phyloP scores from a whole-genome alignment of 1,140 invertebrate genomes.

The Brachionus koreanus region DNA sequence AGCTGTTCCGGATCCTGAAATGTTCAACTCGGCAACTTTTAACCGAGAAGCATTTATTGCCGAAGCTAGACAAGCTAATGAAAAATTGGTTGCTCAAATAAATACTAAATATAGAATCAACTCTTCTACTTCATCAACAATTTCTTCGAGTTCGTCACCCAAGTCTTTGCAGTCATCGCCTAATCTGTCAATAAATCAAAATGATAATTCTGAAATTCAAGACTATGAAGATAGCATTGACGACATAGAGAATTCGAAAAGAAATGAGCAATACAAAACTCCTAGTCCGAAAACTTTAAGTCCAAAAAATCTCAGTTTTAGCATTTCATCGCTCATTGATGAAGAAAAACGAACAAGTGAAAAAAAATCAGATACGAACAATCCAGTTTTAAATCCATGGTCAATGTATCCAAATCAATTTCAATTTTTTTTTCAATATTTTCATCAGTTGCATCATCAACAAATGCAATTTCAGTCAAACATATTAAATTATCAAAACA shows the following conservation, averaged over 20 bases:
- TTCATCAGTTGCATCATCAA: slow-evolving; percentile 6
- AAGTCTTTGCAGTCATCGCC: slow-evolving; percentile 21
- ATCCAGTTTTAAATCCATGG: not conserved
- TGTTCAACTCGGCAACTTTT: slow-evolving; percentile 38
- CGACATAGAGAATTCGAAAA: not conserved
- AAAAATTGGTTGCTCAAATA: slow-evolving; percentile 32
- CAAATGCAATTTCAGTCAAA: slow-evolving; percentile 17
- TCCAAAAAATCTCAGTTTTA: slow-evolving; percentile 6
- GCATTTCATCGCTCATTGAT: not conserved
- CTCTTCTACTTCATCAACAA: not conserved
- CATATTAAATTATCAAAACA: not conserved
- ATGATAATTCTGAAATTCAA: slow-evolving; percentile 16
- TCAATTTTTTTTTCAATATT: slow-evolving; percentile 28
- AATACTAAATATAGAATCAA: slow-evolving; percentile 39
- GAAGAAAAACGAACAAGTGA: not conserved
- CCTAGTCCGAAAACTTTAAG: not conserved
- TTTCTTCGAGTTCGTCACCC: slow-evolving; percentile 10
- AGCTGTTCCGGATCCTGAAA: slow-evolving; percentile 41
- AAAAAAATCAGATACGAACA: not conserved
- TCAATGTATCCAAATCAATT: slow-evolving; percentile 4
- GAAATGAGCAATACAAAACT: not conserved
- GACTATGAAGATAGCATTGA: slow-evolving; percentile 13
- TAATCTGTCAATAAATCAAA: slow-evolving; percentile 29
- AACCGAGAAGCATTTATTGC: slow-evolving; percentile 41
- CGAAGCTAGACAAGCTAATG: slow-evolving; percentile 36